Evolutionary conservation across 2,113 vertebrate genomes (phyloP), one percentile per base, ranked within the genome.

Genomic region (Lutjanus erythropterus): DNA sequence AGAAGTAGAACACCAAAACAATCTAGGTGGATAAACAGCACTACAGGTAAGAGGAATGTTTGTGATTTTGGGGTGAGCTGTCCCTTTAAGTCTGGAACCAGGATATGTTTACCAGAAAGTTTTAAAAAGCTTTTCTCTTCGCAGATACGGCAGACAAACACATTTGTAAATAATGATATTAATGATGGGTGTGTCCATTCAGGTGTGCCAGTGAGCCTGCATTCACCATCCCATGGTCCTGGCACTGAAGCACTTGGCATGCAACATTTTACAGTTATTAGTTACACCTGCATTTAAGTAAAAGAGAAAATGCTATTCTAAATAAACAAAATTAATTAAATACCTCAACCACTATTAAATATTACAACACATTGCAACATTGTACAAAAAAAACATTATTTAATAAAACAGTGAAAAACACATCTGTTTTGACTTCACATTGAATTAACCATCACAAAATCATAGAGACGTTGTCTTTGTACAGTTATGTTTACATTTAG

Each of bases 321-420:
- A n/a, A n/a, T n/a, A n/a, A n/a, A n/a, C n/a, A n/a, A n/a, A n/a
- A n/a, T n/a, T n/a, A n/a, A n/a, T n/a, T n/a, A n/a, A n/a, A n/a
- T n/a, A n/a, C n/a, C n/a, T n/a, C n/a, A n/a, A n/a, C n/a, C n/a
- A n/a, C n/a, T n/a, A n/a, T n/a, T n/a, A n/a, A n/a, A n/a, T n/a
- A n/a, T n/a, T n/a, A n/a, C n/a, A n/a, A 67, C n/a, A 49, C 56
- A 78, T n/a, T n/a, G n/a, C 55, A 75, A 64, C 42, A 52, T 14
- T 59, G 79, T 85, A 90, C 75, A 87, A 87, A 89, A n/a, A n/a
- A 41, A 76, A 62, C 21, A 84, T 50, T 4, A 21, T 92, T 93
- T 90, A 91, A 81, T 90, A 70, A 87, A 83, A 75, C 59, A 56
- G 27, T 81, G 76, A 80, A 84, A 86, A 83, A 47, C n/a, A 74